Evolutionary conservation across 2,113 vertebrate species (phyloP).

Genomic region (Proteles cristata): DNA sequence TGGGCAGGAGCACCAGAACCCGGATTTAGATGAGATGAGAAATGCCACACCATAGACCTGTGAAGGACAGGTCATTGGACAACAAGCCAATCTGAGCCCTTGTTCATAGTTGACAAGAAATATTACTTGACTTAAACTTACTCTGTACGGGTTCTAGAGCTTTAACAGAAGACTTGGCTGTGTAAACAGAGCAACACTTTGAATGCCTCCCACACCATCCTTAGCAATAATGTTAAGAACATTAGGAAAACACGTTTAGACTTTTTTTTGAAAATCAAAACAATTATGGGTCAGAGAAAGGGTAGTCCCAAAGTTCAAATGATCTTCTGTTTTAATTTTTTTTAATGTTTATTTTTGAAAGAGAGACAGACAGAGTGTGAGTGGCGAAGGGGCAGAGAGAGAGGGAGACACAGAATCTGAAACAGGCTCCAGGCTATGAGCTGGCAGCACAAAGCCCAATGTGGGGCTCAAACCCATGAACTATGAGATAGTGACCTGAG

Average conservation of each 20-base stretch:
- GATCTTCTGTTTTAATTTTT: not conserved
- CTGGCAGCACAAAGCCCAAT: too few species aligned
- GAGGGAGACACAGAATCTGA: too few species aligned
- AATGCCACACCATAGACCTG: accelerated
- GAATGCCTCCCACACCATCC: not conserved
- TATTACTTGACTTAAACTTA: not conserved
- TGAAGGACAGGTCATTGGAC: not conserved
- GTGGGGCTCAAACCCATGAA: too few species aligned
- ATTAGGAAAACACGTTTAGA: not conserved
- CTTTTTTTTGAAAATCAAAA: not conserved
- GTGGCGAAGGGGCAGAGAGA: too few species aligned
- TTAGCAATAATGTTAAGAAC: not conserved
- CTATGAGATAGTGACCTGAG: too few species aligned
- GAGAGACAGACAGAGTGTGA: too few species aligned
- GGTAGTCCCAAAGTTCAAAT: not conserved
- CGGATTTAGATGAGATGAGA: not conserved
- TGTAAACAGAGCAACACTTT: not conserved
- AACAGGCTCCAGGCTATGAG: too few species aligned
- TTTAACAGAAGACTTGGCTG: not conserved
- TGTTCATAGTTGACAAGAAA: not conserved
- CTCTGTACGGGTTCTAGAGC: not conserved
- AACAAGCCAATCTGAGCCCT: not conserved
- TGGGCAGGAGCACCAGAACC: not conserved
- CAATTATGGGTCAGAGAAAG: not conserved
- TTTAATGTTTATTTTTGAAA: too few species aligned